Conservation (phyloP, 1,140 invertebrate genomes). For the Tribolium castaneum region DNA sequence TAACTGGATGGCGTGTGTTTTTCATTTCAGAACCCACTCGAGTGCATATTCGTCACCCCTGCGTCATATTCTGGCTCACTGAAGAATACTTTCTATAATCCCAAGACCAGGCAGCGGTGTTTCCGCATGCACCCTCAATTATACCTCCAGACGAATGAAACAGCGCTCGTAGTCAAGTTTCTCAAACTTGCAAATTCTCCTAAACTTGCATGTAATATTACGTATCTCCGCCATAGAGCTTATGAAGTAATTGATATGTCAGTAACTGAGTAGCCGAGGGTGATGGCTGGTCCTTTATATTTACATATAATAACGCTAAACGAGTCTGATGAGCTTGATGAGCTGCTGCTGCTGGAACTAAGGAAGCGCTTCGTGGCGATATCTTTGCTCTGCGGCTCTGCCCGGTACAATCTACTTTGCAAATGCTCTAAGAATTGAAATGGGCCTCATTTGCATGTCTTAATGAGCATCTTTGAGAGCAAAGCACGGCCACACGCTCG, state of each 20-base stretch:
- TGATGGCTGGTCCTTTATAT: slow-evolving; percentile 37
- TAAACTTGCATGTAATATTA: slow-evolving; percentile 10
- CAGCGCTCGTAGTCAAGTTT: not conserved
- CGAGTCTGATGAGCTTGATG: slow-evolving; percentile 37
- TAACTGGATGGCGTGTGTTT: slow-evolving; percentile 41
- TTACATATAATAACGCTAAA: slow-evolving; percentile 39
- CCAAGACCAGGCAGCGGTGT: not conserved
- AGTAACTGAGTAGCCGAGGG: slow-evolving; percentile 30
- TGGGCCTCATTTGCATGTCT: slow-evolving; percentile 61
- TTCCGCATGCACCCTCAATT: slow-evolving; percentile 17
- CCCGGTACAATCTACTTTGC: slow-evolving; percentile 53
- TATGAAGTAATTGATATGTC: slow-evolving; percentile 14
- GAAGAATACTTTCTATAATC: slow-evolving; percentile 41
- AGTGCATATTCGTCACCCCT: slow-evolving; percentile 42
- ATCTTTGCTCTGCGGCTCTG: slow-evolving; percentile 39
- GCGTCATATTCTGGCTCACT: slow-evolving; percentile 40
- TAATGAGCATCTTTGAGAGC: slow-evolving; percentile 60
- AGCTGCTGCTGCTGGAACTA: slow-evolving; percentile 18
- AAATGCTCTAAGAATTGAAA: slow-evolving; percentile 59
- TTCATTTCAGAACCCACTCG: slow-evolving; percentile 39
- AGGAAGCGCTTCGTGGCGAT: slow-evolving; percentile 38
- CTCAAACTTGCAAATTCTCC: not conserved
- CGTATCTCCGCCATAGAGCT: slow-evolving; percentile 29
- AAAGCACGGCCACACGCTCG: slow-evolving; percentile 38
- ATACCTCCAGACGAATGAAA: slow-evolving; percentile 26